Evolutionary conservation across 2,888 invertebrate species (phyloP).

Genomic region (Pimpla rufipes): DNA sequence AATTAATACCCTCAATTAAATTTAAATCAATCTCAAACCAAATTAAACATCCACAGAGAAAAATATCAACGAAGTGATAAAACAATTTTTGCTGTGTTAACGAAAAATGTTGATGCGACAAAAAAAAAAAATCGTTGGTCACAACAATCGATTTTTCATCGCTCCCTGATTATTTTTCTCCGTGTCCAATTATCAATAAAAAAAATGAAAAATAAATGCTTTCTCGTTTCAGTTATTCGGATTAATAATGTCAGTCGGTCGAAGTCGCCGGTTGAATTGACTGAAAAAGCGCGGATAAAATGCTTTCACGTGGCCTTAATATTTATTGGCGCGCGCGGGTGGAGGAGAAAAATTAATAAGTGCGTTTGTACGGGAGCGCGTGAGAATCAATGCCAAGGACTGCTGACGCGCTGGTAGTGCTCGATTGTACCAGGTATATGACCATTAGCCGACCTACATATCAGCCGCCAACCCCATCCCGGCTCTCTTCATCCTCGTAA

Average conservation of each 20-base stretch:
- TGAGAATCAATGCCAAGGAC: slow-evolving; percentile 68
- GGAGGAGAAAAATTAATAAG: slow-evolving; percentile 8
- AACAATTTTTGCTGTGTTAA: too few species aligned
- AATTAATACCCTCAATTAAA: background rate
- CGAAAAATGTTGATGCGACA: too few species aligned
- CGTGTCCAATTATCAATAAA: too few species aligned
- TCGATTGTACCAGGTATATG: slow-evolving; percentile 34
- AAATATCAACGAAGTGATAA: too few species aligned
- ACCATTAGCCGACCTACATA: slow-evolving; percentile 68
- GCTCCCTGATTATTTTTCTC: too few species aligned
- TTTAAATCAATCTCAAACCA: too few species aligned
- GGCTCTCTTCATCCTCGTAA: slow-evolving; percentile 61
- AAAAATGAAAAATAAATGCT: too few species aligned
- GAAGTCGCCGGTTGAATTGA: background rate
- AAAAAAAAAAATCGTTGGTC: too few species aligned
- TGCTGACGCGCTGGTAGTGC: slow-evolving; percentile 24
- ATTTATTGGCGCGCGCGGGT: slow-evolving; percentile 17
- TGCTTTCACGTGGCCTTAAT: slow-evolving; percentile 26
- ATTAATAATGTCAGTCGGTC: background rate
- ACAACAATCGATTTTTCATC: too few species aligned
- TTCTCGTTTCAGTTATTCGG: too few species aligned
- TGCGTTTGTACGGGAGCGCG: slow-evolving; percentile 4
- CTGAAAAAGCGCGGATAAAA: background rate
- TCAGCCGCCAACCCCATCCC: slow-evolving; percentile 60
- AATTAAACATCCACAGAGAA: too few species aligned